A percentile compares a stretch with the other conserved stretches of the same genome.
phyloP scores from a whole-genome alignment of 2,797 vertebrate species.

The Phrynocephalus guinanensis region DNA sequence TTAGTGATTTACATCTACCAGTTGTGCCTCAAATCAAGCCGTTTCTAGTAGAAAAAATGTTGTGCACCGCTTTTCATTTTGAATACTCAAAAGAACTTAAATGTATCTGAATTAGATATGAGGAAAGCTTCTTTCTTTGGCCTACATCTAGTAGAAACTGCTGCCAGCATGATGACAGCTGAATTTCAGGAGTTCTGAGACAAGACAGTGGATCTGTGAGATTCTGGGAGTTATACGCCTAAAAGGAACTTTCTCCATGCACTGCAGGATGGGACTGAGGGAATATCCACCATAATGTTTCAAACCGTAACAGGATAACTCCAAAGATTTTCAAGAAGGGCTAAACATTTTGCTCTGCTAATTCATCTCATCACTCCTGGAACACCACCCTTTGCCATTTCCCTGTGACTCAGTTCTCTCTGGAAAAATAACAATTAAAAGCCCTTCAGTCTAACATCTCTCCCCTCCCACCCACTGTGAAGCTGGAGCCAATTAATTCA shows the following conservation, averaged over 20 bases:
- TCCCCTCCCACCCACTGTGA: background rate
- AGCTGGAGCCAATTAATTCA: background rate
- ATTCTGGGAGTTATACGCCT: no score
- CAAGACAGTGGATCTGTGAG: no score
- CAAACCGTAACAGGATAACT: no score
- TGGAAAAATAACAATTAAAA: background rate
- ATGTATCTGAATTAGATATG: no score
- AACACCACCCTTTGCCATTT: background rate
- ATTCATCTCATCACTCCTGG: background rate
- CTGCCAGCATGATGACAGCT: no score
- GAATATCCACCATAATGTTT: no score
- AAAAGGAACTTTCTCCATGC: no score
- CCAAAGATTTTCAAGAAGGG: no score
- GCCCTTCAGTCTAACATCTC: background rate
- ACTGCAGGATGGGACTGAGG: no score
- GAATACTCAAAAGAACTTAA: slow-evolving; percentile 12
- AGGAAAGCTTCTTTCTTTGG: no score
- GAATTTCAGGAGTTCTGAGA: no score
- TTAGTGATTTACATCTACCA: slow-evolving; percentile 53
- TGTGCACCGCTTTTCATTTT: slow-evolving; percentile 61
- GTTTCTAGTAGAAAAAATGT: slow-evolving; percentile 44
- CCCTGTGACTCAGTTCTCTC: background rate
- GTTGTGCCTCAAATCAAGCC: slow-evolving; percentile 24
- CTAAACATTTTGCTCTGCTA: background rate
- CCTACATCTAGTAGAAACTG: no score